These are phyloP conservation scores for Lordiphosa mommai DNA, from an alignment of 1,140 invertebrate species.

Conservation along the genomic window DNA sequence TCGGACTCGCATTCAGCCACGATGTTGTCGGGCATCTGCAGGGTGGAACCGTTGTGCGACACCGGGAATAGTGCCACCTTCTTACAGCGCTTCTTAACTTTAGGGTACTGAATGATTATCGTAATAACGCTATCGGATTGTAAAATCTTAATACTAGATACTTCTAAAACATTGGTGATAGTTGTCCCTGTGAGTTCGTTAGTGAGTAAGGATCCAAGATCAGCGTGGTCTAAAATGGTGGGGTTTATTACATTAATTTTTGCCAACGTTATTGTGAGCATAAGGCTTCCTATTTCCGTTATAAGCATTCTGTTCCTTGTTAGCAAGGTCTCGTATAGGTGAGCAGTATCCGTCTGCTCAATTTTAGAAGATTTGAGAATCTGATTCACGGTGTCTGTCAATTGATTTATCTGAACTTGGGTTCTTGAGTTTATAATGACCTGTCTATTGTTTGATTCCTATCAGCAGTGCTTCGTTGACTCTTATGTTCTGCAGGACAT, in stretches of 20 bases:
- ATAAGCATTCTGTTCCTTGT: neutral
- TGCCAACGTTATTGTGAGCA: conserved; percentile 15
- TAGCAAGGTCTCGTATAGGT: neutral
- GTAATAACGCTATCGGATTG: too few species aligned
- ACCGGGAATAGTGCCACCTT: neutral
- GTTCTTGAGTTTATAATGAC: neutral
- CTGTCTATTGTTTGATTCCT: conserved; percentile 13
- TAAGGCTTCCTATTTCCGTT: conserved; percentile 7
- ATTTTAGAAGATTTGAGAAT: neutral
- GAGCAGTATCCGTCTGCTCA: too few species aligned
- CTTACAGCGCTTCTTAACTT: neutral
- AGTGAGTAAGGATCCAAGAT: neutral
- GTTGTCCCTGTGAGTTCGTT: too few species aligned
- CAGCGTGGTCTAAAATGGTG: conserved; percentile 6
- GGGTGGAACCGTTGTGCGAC: neutral
- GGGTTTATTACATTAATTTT: conserved; percentile 6
- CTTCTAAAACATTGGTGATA: too few species aligned
- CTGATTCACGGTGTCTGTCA: neutral
- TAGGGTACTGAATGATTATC: too few species aligned
- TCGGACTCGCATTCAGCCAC: too few species aligned
- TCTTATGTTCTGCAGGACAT: conserved; percentile 1
- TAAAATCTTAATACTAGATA: too few species aligned
- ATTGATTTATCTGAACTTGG: conserved; percentile 4
- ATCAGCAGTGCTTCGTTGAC: neutral
- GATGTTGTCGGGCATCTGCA: too few species aligned